phyloP scores from a whole-genome alignment of 2,888 invertebrate genomes.

The Asteroscopus sphinx region DNA sequence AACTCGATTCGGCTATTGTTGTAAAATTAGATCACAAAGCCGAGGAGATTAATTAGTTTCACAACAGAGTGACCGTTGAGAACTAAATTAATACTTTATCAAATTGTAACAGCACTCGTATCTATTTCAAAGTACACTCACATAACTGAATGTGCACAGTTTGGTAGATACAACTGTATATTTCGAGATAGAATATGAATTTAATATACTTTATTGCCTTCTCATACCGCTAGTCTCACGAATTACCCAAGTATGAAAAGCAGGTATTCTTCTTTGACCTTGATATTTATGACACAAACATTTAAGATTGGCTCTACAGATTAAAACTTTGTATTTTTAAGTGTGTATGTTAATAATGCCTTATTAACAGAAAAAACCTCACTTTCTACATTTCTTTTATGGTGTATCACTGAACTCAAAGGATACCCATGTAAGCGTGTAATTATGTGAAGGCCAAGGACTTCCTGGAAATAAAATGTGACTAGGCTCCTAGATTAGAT shows the following conservation, averaged over 20 bases:
- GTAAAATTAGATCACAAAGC: constrained; percentile 41
- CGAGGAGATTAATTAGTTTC: constrained; percentile 54
- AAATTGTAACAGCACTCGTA: constrained; percentile 53
- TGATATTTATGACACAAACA: constrained; percentile 78
- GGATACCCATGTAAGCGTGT: not conserved
- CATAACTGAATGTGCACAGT: constrained; percentile 57
- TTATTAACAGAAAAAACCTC: constrained; percentile 29
- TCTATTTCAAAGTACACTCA: constrained; percentile 56
- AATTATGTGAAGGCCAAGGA: constrained; percentile 31
- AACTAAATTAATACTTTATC: constrained; percentile 56
- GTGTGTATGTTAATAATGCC: constrained; percentile 24
- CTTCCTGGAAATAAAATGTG: constrained; percentile 34
- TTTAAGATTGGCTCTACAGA: constrained; percentile 67
- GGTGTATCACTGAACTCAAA: not conserved
- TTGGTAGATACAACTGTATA: constrained; percentile 53
- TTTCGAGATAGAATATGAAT: constrained; percentile 63
- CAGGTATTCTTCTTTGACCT: constrained; percentile 72
- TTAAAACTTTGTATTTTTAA: constrained; percentile 59
- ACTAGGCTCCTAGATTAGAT: constrained; percentile 41
- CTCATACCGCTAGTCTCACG: constrained; percentile 62
- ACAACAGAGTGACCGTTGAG: constrained; percentile 42
- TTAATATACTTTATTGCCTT: constrained; percentile 64
- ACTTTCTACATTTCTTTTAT: constrained; percentile 16
- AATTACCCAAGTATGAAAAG: constrained; percentile 67
- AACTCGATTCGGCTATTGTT: constrained; percentile 41